Evolutionary conservation across 2,113 vertebrate species (phyloP), one percentile per base, ranked within the genome.

Genomic region (Panurus biarmicus): DNA sequence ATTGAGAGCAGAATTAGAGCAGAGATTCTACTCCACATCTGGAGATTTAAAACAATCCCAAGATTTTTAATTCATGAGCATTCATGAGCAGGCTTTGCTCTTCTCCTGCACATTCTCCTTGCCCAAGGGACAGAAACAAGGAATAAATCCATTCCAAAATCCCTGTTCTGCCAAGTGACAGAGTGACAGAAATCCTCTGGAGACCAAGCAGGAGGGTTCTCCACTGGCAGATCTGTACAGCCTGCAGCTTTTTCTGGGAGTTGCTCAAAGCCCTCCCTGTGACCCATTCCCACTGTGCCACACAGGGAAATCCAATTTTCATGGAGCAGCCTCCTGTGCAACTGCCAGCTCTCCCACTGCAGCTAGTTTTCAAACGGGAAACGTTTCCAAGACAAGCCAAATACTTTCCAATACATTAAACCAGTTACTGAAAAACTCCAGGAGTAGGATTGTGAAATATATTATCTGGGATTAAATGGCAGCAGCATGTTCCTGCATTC

Each of bases 271-370:
- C 31, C 58, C 42, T 84, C 2, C 0, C 75, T 60, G 67, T 72
- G 75, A 89, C 82, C 77, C 54, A 76, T 64, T 40, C 62, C 87
- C 57, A 26, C 66, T 45, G 50, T 0, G 0, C 60, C 2, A 1
- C 47, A 70, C 67, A 51, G 67, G 47, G 56, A 73, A 76, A 91
- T 51, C 51, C 67, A 77, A 2, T 71, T 92, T 92, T 80, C 89
- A 80, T 2, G 1, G 65, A 74, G 56, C 65, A 64, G 53, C 76
- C 56, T 88, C 60, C 62, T 48, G 38, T 85, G 74, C 38, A 8
- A 23, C 50, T 75, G 89, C 85, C 87, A 93, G 74, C 71, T 94
- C 87, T 91, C 87, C 91, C 78, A 80, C 64, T 86, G 87, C 60
- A 83, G 78, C 67, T 93, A 85, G 69, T 73, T 94, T 94, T 71